These are phyloP conservation scores for Spermophilus dauricus DNA, from an alignment of 2,113 vertebrate genomes.

Conservation along the genomic window DNA sequence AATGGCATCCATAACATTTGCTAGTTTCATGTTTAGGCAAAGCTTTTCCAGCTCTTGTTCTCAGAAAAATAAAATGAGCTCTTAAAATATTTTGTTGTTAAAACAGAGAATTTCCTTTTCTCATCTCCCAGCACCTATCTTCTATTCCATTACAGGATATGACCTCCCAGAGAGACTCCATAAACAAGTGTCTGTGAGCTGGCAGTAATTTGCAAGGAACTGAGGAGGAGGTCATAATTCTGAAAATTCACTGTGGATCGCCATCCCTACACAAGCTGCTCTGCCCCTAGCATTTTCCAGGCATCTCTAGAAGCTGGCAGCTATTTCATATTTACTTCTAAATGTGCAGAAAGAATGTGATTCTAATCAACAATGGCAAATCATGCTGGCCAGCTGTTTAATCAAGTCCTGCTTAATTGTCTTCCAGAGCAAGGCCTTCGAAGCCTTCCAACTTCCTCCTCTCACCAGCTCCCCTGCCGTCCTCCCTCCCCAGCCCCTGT, in stretches of 20 bases:
- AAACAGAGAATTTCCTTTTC: not conserved
- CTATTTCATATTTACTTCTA: slow-evolving; percentile 46
- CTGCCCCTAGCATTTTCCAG: not conserved
- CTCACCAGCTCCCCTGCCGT: accelerated
- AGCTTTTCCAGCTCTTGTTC: not conserved
- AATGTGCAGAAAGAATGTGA: not conserved
- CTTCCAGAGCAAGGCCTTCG: not conserved
- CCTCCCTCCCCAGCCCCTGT: accelerated
- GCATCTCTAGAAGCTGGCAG: slow-evolving; percentile 8
- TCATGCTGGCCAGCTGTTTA: not conserved
- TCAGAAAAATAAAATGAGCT: slow-evolving; percentile 32
- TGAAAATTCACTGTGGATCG: not conserved
- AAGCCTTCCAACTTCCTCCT: accelerated
- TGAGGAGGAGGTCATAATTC: not conserved
- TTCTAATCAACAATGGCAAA: not conserved
- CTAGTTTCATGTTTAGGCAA: not conserved
- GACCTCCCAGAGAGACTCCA: not conserved
- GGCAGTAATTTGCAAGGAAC: not conserved
- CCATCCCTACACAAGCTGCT: not conserved
- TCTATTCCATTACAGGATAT: not conserved
- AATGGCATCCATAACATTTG: not conserved
- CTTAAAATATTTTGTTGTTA: not conserved
- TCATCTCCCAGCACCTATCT: not conserved
- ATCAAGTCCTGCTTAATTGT: too few relatives aligned
- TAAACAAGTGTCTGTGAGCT: not conserved